Percentiles rank a stretch among this genome's conserved stretches.
phyloP scores from a whole-genome alignment of 1,140 invertebrate species.

The Mycetomoellerius zeteki region DNA sequence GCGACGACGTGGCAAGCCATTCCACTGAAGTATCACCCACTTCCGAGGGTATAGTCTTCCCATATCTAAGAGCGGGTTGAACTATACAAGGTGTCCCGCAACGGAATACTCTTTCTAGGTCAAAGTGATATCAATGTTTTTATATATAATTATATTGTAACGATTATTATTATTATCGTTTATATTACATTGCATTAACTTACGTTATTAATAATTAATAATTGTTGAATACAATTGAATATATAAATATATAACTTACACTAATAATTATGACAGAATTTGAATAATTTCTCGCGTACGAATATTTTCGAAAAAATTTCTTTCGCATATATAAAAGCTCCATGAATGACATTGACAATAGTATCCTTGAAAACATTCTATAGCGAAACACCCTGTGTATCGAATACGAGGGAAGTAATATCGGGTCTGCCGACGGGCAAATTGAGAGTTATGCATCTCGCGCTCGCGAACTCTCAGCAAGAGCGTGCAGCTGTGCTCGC shows the following conservation, averaged over 20 bases:
- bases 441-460: conserved; percentile 76
- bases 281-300: background rate
- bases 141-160: background rate
- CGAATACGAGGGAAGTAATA: conserved; percentile 68
- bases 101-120: conserved; percentile 2
- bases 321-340: background rate
- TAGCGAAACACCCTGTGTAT: conserved; percentile 56
- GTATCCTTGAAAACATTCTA: background rate
- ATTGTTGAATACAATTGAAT: background rate
- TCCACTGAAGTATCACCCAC: conserved; percentile 50
- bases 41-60: conserved; percentile 56
- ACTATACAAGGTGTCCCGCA: conserved; percentile 57
- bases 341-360: background rate
- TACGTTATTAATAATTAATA: background rate
- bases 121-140: background rate
- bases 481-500: conserved; percentile 49
- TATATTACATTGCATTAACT: too few relatives aligned
- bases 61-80: conserved; percentile 59
- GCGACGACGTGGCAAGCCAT: conserved; percentile 65
- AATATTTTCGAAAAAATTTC: background rate
- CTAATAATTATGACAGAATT: background rate
- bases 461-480: conserved; percentile 45
- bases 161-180: background rate
- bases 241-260: background rate
- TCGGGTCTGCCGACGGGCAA: conserved; percentile 63